phyloP scores from a whole-genome alignment of 35 echinoderm and acorn worm species.

The Lytechinus variegatus region DNA sequence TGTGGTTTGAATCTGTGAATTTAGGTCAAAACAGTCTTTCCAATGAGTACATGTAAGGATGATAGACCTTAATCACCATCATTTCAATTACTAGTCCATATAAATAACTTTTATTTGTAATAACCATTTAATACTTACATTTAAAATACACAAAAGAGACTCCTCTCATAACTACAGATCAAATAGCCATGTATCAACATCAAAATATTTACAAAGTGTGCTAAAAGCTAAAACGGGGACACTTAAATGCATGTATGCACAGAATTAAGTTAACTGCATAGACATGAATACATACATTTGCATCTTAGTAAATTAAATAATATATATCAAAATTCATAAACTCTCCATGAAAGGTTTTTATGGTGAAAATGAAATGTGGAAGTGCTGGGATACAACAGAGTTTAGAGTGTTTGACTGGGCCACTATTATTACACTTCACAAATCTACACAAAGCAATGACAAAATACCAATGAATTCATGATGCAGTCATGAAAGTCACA shows the following conservation, averaged over 20 bases:
- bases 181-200: neutral
- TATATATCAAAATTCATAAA: neutral
- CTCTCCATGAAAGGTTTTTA: neutral
- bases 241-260: neutral
- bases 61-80: neutral
- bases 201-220: constrained; percentile 1
- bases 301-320: neutral
- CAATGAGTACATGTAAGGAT: neutral
- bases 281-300: constrained; percentile 14
- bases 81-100: neutral
- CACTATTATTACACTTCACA: neutral
- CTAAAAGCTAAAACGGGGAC: neutral
- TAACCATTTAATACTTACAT: neutral
- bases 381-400: neutral
- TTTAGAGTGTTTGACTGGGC: neutral
- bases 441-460: neutral
- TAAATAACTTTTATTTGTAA: neutral
- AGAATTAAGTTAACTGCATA: neutral
- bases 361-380: neutral
- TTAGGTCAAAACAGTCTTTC: too few relatives aligned
- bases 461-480: neutral
- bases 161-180: neutral
- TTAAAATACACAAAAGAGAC: neutral
- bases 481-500: neutral
- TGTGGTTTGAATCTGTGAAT: too few relatives aligned